A percentile compares a stretch with the other conserved stretches of the same genome.
These are phyloP conservation scores for Eupelmus urozonus DNA, from an alignment of 2,888 invertebrate species.

Conservation along the genomic window DNA sequence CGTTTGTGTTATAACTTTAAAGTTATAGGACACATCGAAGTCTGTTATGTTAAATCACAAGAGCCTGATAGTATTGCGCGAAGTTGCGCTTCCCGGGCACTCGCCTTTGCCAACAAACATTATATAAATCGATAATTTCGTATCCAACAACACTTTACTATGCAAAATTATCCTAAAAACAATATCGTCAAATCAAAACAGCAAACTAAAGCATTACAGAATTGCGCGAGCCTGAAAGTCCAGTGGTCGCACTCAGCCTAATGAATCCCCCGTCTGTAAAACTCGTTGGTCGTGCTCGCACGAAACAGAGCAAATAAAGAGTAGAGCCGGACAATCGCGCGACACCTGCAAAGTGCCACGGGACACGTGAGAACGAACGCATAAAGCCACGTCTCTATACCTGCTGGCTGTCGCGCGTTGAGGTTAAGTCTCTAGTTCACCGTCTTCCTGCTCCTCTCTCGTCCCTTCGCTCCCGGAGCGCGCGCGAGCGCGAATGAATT, in stretches of 20 bases:
- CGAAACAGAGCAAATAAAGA: conserved; percentile 35
- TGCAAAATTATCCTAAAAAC: background rate
- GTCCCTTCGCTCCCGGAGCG: background rate
- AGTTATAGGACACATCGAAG: background rate
- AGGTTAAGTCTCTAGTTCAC: conserved; percentile 21
- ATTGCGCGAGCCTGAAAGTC: no score
- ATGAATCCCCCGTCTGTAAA: no score
- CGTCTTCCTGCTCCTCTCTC: conserved; percentile 29
- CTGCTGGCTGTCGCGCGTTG: background rate
- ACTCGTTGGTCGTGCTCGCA: background rate
- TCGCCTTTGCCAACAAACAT: background rate
- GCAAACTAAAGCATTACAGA: background rate
- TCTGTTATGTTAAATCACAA: background rate
- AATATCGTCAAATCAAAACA: no score
- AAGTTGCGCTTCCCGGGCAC: background rate
- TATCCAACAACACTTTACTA: background rate
- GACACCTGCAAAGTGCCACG: conserved; percentile 56
- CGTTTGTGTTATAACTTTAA: conserved; percentile 29
- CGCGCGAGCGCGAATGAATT: conserved; percentile 48
- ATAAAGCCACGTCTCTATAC: background rate
- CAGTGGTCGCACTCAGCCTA: no score
- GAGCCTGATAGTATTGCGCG: background rate
- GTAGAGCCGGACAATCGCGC: conserved; percentile 1
- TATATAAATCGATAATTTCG: background rate
- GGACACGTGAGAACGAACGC: conserved; percentile 38